Evolutionary conservation across 2,113 vertebrate genomes (phyloP), one percentile per base, ranked within the genome.

Genomic region (Petrocephalus microphthalmus): DNA sequence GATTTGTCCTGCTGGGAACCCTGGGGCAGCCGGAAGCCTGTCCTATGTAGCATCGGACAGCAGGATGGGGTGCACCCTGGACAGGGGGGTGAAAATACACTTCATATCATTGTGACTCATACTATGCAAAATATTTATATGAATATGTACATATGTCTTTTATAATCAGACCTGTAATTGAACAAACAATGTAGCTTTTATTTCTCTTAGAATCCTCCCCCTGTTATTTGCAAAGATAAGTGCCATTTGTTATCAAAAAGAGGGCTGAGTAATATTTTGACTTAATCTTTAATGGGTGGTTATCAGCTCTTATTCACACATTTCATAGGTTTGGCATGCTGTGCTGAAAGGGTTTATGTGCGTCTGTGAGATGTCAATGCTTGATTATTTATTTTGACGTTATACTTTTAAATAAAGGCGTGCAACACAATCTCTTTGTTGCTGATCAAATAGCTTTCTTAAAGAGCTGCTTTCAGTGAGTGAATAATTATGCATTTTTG

Each of bases 401-500:
- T 42, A 45, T 45, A 45, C 19, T 45, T 83, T 83, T 20, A 83
- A 49, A 83, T n/a, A 47, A 49, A 49, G 45, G 19, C 19, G 49
- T 45, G 45, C 8, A n/a, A 5, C 45, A 49, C 45, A n/a, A 22
- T 10, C 15, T 85, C 37, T 45, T 49, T 49, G 19, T 37, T 49
- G 37, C 81, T 83, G 81, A 47, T 83, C 42, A 22, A 49, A 49
- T 83, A 11, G 49, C 81, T 83, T 83, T 83, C 29, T 47, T 45
- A 45, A 45, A 83, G 81, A 83, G n/a, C 47, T 53, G n/a, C 13
- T 25, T 29, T 53, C 47, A 13, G 22, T 25, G 47, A 84, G 20
- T 84, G 83, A 84, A 51, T 51, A 53, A 84, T 84, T 84, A 84
- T 29, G 47, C 49, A 84, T 52, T 84, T 84, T 47, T 51, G 47